Evolutionary conservation across 2,113 vertebrate genomes (phyloP), one percentile per base, ranked within the genome.

Genomic region (Tichodroma muraria): DNA sequence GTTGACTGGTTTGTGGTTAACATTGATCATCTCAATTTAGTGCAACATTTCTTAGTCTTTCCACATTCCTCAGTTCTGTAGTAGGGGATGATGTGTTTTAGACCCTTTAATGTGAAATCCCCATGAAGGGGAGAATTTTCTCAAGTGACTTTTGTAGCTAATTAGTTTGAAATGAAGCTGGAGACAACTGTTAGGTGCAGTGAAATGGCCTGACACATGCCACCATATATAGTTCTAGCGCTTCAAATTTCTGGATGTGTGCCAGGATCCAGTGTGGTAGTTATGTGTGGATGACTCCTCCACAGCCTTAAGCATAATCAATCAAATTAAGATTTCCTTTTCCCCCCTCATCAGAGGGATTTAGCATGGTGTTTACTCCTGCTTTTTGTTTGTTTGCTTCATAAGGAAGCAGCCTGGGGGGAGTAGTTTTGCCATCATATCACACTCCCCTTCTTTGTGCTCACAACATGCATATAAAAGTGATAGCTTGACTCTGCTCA

Each of bases 1-100:
- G 3, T 54, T 87, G 52, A 59, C 87, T 78, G 50, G 84, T 93
- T 56, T 73, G 80, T 92, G 19, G 57, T 90, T 89, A 60, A 64
- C 21, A 18, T 59, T 85, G 30, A 30, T 82, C 14, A 23, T 88
- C 60, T 90, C 6, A 6, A 25, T 88, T 94, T 94, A 91, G 94
- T 94, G 83, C 96, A 57, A 94, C 97, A 89, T 97, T 98, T 98
- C 96, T 88, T 68, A 54, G 20, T 63, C 45, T 85, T 85, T 72
- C 16, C 15, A 42, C 24, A 7, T 61, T 81, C 15, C 8, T 56
- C 9, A 16, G 28, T 75, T 73, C 21, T 68, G 13, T 82, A 47
- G 27, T 27, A 27, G 31, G n/a, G 52, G 23, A 24, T 60, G 20
- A 30, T 81, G n/a, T 15, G 85, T 95, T 80, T 87, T 80, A 57